These are phyloP conservation scores for Scalopus aquaticus DNA, from an alignment of 2,113 vertebrate genomes.

Conservation along the genomic window DNA sequence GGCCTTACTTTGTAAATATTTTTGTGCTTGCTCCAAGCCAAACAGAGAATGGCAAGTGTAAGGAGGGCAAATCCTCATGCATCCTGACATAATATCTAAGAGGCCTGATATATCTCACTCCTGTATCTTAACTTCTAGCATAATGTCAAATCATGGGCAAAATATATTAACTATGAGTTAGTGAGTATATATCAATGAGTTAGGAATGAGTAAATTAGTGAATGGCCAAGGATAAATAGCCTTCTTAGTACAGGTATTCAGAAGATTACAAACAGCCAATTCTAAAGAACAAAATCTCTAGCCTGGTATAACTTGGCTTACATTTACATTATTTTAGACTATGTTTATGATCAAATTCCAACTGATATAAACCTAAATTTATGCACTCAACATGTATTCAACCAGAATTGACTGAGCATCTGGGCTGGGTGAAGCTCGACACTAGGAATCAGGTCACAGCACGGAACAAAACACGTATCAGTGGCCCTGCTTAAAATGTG, in stretches of 20 bases:
- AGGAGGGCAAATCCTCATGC: neutral
- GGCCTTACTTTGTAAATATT: slow-evolving; percentile 13
- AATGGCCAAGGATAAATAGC: neutral
- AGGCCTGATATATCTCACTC: neutral
- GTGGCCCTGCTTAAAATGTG: neutral
- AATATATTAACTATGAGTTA: no score
- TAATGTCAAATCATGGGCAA: neutral
- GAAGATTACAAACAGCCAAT: neutral
- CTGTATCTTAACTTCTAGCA: neutral
- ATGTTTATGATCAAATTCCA: slow-evolving; percentile 7
- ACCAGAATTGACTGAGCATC: neutral
- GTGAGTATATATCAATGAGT: neutral
- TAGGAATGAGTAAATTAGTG: neutral
- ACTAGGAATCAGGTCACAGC: neutral
- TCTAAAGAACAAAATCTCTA: neutral
- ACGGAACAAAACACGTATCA: neutral
- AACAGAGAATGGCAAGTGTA: neutral
- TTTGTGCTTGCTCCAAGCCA: slow-evolving; percentile 29
- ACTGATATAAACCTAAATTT: neutral
- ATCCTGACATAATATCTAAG: neutral
- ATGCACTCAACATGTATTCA: slow-evolving; percentile 11
- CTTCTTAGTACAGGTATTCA: neutral
- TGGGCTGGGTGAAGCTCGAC: neutral
- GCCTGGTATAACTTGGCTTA: neutral
- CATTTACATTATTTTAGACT: neutral